Evolutionary conservation across 2,113 vertebrate genomes (phyloP).

Genomic region (Salvelinus sp.): DNA sequence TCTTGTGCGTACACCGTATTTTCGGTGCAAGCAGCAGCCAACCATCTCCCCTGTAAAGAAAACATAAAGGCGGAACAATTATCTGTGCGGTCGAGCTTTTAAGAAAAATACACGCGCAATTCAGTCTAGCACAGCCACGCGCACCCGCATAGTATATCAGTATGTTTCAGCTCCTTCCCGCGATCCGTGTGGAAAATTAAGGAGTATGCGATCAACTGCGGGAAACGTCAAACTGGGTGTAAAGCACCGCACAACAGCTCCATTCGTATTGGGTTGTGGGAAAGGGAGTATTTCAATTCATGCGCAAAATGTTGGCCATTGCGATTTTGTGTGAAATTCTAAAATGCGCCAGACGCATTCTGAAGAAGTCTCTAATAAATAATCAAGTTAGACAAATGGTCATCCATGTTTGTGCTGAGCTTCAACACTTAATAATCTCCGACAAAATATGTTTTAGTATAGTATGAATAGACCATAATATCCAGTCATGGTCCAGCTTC

Average conservation of each 20-base stretch:
- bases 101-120: conserved; percentile 40
- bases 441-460: no score
- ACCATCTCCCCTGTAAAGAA: not conserved
- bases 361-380: no score
- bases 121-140: not conserved
- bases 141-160: not conserved
- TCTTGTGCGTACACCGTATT: not conserved
- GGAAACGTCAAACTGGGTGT: conserved; percentile 55
- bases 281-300: not conserved
- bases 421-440: no score
- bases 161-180: not conserved
- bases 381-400: no score
- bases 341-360: no score
- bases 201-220: conserved; percentile 52
- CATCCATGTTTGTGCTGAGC: no score
- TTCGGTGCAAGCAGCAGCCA: not conserved
- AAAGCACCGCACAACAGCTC: not conserved
- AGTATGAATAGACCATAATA: no score
- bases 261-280: conserved; percentile 34
- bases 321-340: no score
- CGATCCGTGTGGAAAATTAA: conserved; percentile 38
- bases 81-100: conserved; percentile 14
- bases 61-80: not conserved
- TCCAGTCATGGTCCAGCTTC: no score
- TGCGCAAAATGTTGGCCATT: no score